Percentiles rank a stretch among this genome's conserved stretches.
phyloP scores from a whole-genome alignment of 2,888 invertebrate genomes.

The Epinotia ramella region DNA sequence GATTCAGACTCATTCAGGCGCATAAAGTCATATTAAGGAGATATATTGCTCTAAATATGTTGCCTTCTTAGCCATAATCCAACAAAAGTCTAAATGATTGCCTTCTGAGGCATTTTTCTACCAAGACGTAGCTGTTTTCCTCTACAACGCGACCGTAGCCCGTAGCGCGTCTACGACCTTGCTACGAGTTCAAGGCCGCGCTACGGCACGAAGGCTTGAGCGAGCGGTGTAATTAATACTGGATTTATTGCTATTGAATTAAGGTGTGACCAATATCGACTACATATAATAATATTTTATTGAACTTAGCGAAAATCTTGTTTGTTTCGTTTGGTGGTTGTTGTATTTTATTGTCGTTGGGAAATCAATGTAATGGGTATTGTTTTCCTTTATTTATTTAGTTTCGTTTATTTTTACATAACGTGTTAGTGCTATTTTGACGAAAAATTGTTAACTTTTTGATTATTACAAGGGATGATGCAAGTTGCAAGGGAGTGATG shows the following conservation, averaged over 20 bases:
- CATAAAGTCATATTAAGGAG: neutral
- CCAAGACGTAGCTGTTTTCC: conserved; percentile 13
- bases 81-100: neutral
- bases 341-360: neutral
- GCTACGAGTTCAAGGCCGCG: conserved; percentile 42
- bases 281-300: conserved; percentile 9
- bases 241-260: conserved; percentile 18
- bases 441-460: no score
- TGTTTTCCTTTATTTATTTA: neutral
- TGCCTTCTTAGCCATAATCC: neutral
- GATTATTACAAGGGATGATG: no score
- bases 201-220: conserved; percentile 34
- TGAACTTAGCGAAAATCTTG: neutral
- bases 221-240: conserved; percentile 24
- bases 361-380: neutral
- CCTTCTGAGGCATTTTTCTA: neutral
- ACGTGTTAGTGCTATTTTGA: no score
- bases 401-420: neutral
- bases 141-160: conserved; percentile 28
- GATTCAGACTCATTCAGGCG: neutral
- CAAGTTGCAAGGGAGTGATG: no score
- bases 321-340: neutral
- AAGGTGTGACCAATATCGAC: conserved; percentile 23
- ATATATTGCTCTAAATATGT: neutral
- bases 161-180: conserved; percentile 40